phyloP scores from a whole-genome alignment of 2,888 invertebrate genomes.

The Nyleta sp. region DNA sequence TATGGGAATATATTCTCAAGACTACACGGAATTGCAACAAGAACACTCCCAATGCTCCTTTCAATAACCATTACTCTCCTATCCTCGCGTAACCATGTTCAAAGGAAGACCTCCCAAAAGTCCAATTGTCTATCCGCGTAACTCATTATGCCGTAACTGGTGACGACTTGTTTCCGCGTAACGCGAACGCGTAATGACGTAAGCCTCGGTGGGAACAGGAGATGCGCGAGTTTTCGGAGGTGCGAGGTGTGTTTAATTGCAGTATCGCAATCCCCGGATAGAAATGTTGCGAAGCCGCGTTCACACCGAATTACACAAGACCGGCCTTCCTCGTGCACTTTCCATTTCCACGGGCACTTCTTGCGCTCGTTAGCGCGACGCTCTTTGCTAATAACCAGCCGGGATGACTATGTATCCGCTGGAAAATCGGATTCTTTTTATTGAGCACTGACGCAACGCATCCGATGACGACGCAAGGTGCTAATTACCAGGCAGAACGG shows the following conservation, averaged over 20 bases:
- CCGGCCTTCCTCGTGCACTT: conserved; percentile 73
- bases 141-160: conserved; percentile 43
- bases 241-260: conserved; percentile 34
- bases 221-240: conserved; percentile 35
- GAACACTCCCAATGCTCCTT: too few species aligned
- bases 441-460: conserved; percentile 35
- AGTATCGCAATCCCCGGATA: conserved; percentile 39
- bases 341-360: conserved; percentile 75
- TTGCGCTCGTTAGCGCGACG: conserved; percentile 57
- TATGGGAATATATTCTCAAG: too few species aligned
- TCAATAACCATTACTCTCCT: too few species aligned
- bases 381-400: conserved; percentile 67
- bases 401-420: conserved; percentile 51
- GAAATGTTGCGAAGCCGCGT: conserved; percentile 47
- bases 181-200: conserved; percentile 34
- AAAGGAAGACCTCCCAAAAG: neutral
- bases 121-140: neutral
- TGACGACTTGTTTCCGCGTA: conserved; percentile 39
- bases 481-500: conserved; percentile 36
- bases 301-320: conserved; percentile 71
- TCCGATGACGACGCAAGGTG: conserved; percentile 49
- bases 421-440: conserved; percentile 33
- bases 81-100: neutral
- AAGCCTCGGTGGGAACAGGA: conserved; percentile 19
- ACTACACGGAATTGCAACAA: too few species aligned